Base-by-base conservation (phyloP, 2,797 vertebrate genomes). In the Triplophysa bombifrons region DNA sequence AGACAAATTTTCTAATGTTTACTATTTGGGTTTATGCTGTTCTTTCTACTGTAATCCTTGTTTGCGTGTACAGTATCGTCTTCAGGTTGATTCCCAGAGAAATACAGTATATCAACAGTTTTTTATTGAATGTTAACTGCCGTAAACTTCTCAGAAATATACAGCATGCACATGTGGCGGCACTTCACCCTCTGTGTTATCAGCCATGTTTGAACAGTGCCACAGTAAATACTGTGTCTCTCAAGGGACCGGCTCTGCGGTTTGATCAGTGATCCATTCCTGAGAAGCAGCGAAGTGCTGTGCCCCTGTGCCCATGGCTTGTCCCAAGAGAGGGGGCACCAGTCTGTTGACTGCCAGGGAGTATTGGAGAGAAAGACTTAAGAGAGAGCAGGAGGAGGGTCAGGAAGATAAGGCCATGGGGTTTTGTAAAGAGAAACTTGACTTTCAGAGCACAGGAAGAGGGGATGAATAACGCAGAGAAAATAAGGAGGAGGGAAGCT, bases 391-490 rank as follows among this genome's bases (percentile, higher is more conserved):
- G 95, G 95, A 94, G 87, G 56, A 86, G 93, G 95, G 93, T 92
- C 91, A 89, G 90, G 83, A 90, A 93, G 95, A 96, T 97, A 96
- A 96, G 93, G 88, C 85, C 75, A 82, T 85, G 82, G 46, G 92
- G 91, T 93, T 96, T 82, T 96, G 95, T 96, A 94, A 92, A 89
- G 81, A 85, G 87, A 90, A 94, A 94, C 94, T 94, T 93, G 95
- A 93, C 95, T 96, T 95, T 96, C 94, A 93, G 93, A 86, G 87
- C 86, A 90, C 94, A 96, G 95, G 94, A 96, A 96, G 93, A 83
- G 85, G 86, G 90, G 78, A 92, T 96, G 94, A 95, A 95, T 92
- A 92, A 88, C 88, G 64, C 68, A 88, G 89, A 92, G 94, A 90
- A 93, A 74, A 86, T 91, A 85, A 90, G 91, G 91, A 91, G 92